Evolutionary conservation across 2,113 vertebrate genomes (phyloP).

Genomic region (Phyllostomus hastatus): DNA sequence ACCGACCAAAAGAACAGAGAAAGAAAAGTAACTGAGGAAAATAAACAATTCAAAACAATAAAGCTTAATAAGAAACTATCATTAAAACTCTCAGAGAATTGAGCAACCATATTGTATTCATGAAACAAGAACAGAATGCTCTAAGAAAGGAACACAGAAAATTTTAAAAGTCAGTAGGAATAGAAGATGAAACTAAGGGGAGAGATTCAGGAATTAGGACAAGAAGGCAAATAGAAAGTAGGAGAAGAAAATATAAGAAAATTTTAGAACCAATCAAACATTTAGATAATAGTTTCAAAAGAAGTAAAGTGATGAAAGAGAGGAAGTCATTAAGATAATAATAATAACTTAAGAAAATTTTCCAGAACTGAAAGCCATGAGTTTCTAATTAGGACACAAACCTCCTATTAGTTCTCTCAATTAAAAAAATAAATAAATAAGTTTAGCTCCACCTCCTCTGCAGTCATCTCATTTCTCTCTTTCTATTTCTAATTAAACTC

Average conservation of each 20-base stretch:
- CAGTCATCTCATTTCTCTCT: background rate
- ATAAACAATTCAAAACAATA: background rate
- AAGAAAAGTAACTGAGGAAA: background rate
- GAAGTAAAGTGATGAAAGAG: background rate
- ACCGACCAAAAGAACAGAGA: background rate
- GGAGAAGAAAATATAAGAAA: background rate
- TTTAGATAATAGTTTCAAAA: background rate
- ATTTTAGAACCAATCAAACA: background rate
- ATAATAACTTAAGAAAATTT: background rate
- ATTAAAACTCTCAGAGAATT: constrained; percentile 3
- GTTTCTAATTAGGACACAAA: background rate
- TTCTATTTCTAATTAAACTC: background rate
- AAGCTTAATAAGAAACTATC: background rate
- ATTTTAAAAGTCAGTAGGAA: background rate
- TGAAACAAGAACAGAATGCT: constrained; percentile 25
- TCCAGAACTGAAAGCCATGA: background rate
- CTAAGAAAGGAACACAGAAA: background rate
- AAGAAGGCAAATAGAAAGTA: background rate
- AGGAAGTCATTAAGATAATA: background rate
- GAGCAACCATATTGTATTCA: background rate
- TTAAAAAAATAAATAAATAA: background rate
- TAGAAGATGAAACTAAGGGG: background rate
- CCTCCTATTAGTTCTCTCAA: background rate
- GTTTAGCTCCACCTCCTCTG: background rate
- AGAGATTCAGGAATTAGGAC: background rate